Evolutionary conservation across 2,113 vertebrate genomes (phyloP).

Genomic region (Xiphophorus maculatus): DNA sequence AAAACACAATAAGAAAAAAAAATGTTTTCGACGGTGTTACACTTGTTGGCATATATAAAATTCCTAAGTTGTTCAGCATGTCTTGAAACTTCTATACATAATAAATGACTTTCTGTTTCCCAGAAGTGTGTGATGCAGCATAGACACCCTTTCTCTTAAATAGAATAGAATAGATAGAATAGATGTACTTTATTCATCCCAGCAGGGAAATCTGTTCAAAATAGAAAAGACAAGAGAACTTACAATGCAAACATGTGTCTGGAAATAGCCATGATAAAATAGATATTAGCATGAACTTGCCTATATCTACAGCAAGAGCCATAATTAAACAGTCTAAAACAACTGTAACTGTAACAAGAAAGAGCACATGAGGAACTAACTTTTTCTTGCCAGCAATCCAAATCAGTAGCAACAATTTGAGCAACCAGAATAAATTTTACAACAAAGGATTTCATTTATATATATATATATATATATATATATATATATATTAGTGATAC

Average conservation of each 20-base stretch:
- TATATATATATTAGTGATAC: conserved; percentile 16
- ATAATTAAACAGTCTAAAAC: neutral
- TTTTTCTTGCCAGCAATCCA: too few species aligned
- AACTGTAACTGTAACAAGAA: neutral
- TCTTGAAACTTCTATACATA: neutral
- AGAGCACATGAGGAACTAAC: too few species aligned
- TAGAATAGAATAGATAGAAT: too few species aligned
- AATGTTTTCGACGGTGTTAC: neutral
- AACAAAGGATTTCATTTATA: conserved; percentile 6
- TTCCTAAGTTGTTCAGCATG: neutral
- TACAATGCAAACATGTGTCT: neutral
- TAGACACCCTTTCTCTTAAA: neutral
- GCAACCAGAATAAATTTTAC: too few species aligned
- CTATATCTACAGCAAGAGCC: neutral
- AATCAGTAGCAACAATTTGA: too few species aligned
- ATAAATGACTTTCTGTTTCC: neutral
- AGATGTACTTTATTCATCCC: too few species aligned
- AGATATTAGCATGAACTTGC: neutral
- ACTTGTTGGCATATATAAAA: neutral
- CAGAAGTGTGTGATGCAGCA: neutral
- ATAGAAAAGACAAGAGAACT: neutral
- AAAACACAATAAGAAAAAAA: too few species aligned
- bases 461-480: conserved; percentile 59
- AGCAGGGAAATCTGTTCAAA: neutral
- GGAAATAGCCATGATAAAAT: neutral